Evolutionary conservation across 1,140 invertebrate genomes (phyloP), one percentile per base, ranked within the genome.

Genomic region (Aphelinus atriplicis): DNA sequence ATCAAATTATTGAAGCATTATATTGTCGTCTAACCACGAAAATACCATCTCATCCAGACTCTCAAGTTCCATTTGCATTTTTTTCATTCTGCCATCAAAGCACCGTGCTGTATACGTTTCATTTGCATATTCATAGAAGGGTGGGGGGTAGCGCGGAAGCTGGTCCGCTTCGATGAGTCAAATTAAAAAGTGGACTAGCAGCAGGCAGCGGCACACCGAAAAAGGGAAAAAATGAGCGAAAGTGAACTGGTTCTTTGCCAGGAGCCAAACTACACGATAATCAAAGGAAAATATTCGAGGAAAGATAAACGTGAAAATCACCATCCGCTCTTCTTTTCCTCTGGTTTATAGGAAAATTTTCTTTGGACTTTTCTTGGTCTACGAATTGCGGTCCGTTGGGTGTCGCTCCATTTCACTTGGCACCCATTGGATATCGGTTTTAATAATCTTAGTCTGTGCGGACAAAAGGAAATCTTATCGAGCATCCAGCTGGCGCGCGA

Each of bases 351-450:
- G 26, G 26, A 26, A 26, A 26, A 26, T 26, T 26, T 26, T 26
- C 26, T 26, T 26, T 26, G 26, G 26, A 26, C 26, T 26, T 26
- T 26, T 26, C 26, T 26, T 26, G 26, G 26, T 26, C 26, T 26
- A 26, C 26, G 26, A 26, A 26, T 26, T 26, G 26, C 26, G 26
- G 26, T 26, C 26, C 26, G 26, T 26, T 26, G 43, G 57, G 51
- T 1, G 46, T 26, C 45, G 46, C 47, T 51, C 47, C 47, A 45
- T 61, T 71, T 61, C 45, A 71, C 42, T 71, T 9, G 67, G 55
- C 55, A 10, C 10, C 47, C 6, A 5, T 2, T 2, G 67, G 48
- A 62, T 71, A 70, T 70, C 67, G 68, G 58, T 71, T 71, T 69
- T 71, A 71, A 71, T 71, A 60, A 69, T 69, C 67, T 45, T 2